These are phyloP conservation scores for Planiliza haematocheilus DNA, from an alignment of 2,113 vertebrate species.

Conservation along the genomic window DNA sequence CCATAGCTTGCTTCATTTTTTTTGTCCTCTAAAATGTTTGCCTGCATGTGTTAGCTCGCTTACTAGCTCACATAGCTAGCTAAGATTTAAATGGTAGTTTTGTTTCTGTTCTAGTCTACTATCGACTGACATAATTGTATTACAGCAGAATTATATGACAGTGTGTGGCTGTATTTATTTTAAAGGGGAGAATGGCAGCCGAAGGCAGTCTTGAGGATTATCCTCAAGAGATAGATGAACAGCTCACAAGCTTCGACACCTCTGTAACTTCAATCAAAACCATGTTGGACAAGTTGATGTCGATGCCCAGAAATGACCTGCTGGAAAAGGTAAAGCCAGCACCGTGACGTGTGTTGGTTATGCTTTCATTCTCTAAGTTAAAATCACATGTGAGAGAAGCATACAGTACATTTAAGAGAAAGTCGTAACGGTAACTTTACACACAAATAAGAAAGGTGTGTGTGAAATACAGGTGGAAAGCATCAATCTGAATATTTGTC, in stretches of 20 bases:
- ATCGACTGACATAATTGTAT: accelerated
- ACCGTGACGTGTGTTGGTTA: not conserved
- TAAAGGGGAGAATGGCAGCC: slow-evolving; percentile 75
- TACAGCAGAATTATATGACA: accelerated
- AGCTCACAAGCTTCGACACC: slow-evolving; percentile 88
- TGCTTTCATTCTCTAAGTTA: not conserved
- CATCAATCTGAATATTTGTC: no score
- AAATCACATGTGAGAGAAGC: no score
- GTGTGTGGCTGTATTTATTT: not conserved
- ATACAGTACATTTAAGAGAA: no score
- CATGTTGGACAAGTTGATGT: slow-evolving; percentile 90
- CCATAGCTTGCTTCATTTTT: not conserved
- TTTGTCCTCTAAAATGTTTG: not conserved
- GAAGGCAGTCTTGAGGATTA: slow-evolving; percentile 86
- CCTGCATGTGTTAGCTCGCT: not conserved
- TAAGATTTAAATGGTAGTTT: not conserved
- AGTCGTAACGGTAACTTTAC: no score
- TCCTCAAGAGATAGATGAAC: slow-evolving; percentile 94
- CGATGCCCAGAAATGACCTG: slow-evolving; percentile 88
- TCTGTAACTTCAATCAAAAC: slow-evolving; percentile 87
- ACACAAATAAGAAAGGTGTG: no score
- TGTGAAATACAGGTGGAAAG: no score
- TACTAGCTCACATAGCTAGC: not conserved
- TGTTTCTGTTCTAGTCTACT: not conserved
- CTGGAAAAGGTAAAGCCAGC: slow-evolving; percentile 82